phyloP scores from a whole-genome alignment of 1,140 invertebrate species.

The Telenomus remus region DNA sequence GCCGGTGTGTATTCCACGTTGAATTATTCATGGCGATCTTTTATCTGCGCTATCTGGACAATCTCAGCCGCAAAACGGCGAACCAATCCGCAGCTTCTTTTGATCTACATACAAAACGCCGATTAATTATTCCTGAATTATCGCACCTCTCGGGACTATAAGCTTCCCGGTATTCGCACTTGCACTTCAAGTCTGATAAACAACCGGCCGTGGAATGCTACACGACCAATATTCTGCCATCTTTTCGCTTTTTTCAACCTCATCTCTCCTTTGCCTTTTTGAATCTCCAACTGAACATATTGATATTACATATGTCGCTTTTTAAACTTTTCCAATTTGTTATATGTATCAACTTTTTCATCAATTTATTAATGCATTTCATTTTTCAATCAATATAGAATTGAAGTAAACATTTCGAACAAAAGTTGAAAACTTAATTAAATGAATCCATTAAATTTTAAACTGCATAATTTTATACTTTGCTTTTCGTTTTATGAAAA shows the following conservation, averaged over 20 bases:
- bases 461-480: too few relatives aligned
- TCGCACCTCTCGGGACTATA: conserved; percentile 25
- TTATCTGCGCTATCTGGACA: conserved; percentile 28
- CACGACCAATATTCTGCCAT: background rate
- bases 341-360: too few relatives aligned
- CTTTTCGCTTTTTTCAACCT: background rate
- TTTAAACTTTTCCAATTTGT: too few relatives aligned
- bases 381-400: too few relatives aligned
- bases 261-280: background rate
- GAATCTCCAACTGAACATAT: too few relatives aligned
- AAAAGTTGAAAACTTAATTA: too few relatives aligned
- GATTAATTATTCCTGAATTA: conserved; percentile 44
- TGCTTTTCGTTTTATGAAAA: too few relatives aligned
- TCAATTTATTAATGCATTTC: too few relatives aligned
- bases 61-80: conserved; percentile 21
- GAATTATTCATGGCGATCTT: conserved; percentile 40
- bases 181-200: conserved; percentile 33
- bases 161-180: conserved; percentile 45
- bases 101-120: conserved; percentile 35
- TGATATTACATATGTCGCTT: too few relatives aligned
- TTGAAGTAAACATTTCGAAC: too few relatives aligned
- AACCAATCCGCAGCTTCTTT: conserved; percentile 5
- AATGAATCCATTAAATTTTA: too few relatives aligned
- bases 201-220: conserved; percentile 44
- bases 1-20: conserved; percentile 21